These are phyloP conservation scores for Pyrrhia umbra DNA, from an alignment of 2,888 invertebrate genomes.

Conservation along the genomic window DNA sequence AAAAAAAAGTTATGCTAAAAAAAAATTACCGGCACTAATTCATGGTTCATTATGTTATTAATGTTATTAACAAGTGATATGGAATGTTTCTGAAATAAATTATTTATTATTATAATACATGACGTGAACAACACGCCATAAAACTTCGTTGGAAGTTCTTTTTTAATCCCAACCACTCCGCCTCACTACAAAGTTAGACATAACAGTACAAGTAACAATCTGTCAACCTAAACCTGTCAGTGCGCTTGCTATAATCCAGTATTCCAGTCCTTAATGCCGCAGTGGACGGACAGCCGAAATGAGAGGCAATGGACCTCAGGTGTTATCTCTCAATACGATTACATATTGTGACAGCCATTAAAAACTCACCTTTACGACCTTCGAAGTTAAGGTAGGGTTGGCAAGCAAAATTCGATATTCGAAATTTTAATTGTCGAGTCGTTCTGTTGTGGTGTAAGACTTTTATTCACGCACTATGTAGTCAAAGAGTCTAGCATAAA, in stretches of 20 bases:
- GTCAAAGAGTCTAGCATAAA: background rate
- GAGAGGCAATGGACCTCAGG: constrained; percentile 38
- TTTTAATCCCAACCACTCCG: too few species aligned
- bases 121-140: too few species aligned
- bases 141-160: too few species aligned
- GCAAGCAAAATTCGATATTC: constrained; percentile 9
- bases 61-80: too few species aligned
- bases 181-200: constrained; percentile 14
- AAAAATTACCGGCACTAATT: too few species aligned
- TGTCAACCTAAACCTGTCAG: constrained; percentile 45
- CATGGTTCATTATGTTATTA: too few species aligned
- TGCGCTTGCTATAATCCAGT: constrained; percentile 42
- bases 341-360: constrained; percentile 69
- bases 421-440: background rate
- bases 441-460: background rate
- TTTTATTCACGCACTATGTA: background rate
- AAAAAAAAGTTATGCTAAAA: too few species aligned
- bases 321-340: constrained; percentile 64
- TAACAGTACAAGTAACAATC: constrained; percentile 35
- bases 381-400: constrained; percentile 54
- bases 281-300: constrained; percentile 52
- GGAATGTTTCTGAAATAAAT: too few species aligned
- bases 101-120: too few species aligned
- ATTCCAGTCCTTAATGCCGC: constrained; percentile 42
- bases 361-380: constrained; percentile 73